Percentiles rank a stretch among this genome's conserved stretches.
Conservation (phyloP, 1,140 invertebrate species). For the Eriocheir sinensis region DNA sequence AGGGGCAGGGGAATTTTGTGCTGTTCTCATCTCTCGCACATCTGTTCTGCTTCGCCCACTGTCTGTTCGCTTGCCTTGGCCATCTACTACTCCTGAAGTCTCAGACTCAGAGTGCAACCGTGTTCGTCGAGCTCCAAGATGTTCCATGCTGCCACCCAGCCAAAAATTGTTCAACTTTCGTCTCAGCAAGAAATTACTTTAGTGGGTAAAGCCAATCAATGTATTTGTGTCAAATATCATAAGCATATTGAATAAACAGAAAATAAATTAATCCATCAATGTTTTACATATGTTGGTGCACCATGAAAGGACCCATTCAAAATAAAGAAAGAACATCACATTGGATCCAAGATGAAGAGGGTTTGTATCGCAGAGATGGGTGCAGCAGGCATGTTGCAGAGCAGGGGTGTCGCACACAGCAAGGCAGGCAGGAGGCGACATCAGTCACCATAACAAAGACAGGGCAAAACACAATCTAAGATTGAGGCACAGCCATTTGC, state of each 20-base stretch:
- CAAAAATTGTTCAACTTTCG: conserved; percentile 76
- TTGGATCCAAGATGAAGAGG: conserved; percentile 45
- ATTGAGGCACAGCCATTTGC: conserved; percentile 47
- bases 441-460: conserved; percentile 72
- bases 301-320: conserved; percentile 14
- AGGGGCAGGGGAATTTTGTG: conserved; percentile 69
- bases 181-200: conserved; percentile 72
- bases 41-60: conserved; percentile 60
- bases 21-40: conserved; percentile 46
- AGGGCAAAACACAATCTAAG: conserved; percentile 65
- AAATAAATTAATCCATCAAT: conserved; percentile 44
- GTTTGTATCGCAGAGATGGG: conserved; percentile 56
- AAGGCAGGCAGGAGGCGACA: conserved; percentile 66
- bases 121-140: conserved; percentile 66
- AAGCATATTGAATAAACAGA: conserved; percentile 49
- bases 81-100: conserved; percentile 34
- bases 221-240: conserved; percentile 28
- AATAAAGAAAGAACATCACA: conserved; percentile 37
- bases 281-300: background rate
- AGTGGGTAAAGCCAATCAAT: background rate
- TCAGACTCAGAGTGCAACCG: conserved; percentile 76
- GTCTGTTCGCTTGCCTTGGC: conserved; percentile 14
- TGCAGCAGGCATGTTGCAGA: conserved; percentile 54
- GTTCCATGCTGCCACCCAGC: conserved; percentile 79
- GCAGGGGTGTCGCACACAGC: conserved; percentile 58